Evolutionary conservation across 2,888 invertebrate genomes (phyloP).

Genomic region (Synanthedon tipuliformis): DNA sequence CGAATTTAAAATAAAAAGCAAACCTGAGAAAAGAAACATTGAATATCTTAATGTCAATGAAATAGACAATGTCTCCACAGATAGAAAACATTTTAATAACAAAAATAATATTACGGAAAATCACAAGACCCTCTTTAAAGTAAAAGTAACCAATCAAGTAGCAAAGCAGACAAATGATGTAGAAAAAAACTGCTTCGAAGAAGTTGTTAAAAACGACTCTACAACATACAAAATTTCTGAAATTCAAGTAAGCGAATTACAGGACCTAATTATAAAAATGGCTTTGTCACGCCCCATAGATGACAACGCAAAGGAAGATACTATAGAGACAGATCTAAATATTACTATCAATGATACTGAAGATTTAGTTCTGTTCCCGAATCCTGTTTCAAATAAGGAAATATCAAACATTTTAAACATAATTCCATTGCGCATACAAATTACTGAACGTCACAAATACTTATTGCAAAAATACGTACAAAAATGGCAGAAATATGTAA

Average conservation of each 20-base stretch:
- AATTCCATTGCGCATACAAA: slow-evolving; percentile 28
- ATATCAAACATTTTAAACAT: slow-evolving; percentile 24
- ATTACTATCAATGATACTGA: not conserved
- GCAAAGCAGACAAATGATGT: no score
- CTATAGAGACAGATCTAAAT: slow-evolving; percentile 3
- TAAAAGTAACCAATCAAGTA: no score
- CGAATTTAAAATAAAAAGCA: slow-evolving; percentile 33
- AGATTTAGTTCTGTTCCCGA: slow-evolving; percentile 1
- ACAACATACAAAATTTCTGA: slow-evolving; percentile 2
- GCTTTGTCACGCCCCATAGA: slow-evolving; percentile 31
- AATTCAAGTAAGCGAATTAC: slow-evolving; percentile 27
- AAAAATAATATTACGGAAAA: not conserved
- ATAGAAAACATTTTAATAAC: no score
- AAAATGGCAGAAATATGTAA: slow-evolving; percentile 43
- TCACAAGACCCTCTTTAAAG: no score
- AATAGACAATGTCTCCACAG: not conserved
- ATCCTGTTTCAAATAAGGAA: slow-evolving; percentile 6
- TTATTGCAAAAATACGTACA: slow-evolving; percentile 35
- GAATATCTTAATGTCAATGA: slow-evolving; percentile 3
- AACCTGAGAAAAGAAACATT: slow-evolving; percentile 11
- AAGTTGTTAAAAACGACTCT: not conserved
- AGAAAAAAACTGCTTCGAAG: no score
- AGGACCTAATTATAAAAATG: slow-evolving; percentile 49
- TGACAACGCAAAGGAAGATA: slow-evolving; percentile 13
- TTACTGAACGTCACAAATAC: slow-evolving; percentile 22